Evolutionary conservation across 1,140 invertebrate genomes (phyloP), one percentile per base, ranked within the genome.

Genomic region (Ooceraea biroi): DNA sequence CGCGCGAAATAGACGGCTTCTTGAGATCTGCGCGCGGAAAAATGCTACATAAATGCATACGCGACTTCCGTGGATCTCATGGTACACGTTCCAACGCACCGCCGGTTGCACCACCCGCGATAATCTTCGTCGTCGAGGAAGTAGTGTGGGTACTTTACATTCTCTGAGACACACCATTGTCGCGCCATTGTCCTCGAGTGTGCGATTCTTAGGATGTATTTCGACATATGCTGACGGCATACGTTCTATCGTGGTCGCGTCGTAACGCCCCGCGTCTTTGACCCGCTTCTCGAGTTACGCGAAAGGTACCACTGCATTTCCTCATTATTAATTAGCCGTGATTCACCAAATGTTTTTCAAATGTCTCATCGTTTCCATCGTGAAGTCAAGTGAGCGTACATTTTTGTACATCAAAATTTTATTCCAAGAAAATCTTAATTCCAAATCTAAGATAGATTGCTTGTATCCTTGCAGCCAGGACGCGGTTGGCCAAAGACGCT

Each of bases 171-270:
- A 25, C 57, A 36, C 63, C 25, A 50, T 69, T 36, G 72, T 83
- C 78, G 50, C 57, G 55, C 84, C 41, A 88, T 88, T 88, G 86
- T 88, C 57, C 60, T 57, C 41, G 10, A 41, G 61, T 19, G 30
- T 19, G 11, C 1, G 61, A 60, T 44, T 69, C 58, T 63, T 60
- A 63, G 36, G 46, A 57, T 10, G 19, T 60, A 52, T 84, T 84
- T 77, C 82, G 66, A 72, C 61, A 76, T 36, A 30, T 12, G 68
- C 27, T 19, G 12, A 11, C 44, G 36, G n/a, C 69, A 30, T 44
- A 50, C 71, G 48, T n/a, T 19, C 58, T 57, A 30, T 72, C 66
- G 41, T n/a, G 10, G 52, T 19, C 61, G n/a, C n/a, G n/a, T n/a
- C n/a, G n/a, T n/a, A n/a, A n/a, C n/a, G n/a, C n/a, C 1, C 63